Base-by-base conservation (phyloP, 1,140 invertebrate genomes). In the Conus ventricosus region DNA sequence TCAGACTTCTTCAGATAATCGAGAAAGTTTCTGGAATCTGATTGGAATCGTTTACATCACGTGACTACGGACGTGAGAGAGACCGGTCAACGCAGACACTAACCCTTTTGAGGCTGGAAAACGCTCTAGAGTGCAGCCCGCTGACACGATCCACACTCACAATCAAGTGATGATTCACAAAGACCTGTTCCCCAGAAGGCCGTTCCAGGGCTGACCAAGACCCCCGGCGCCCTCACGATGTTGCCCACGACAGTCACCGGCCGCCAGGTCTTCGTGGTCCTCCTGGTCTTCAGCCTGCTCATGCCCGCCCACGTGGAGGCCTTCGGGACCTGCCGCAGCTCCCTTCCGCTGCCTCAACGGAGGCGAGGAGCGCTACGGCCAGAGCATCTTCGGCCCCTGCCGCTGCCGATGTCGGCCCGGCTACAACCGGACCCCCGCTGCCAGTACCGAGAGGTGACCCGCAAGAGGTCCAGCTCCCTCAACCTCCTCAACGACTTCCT, bases 351-450 rank as follows among this genome's bases (percentile, higher is more conserved):
- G 85, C 53, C 71, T 78, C 8, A 87, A 87, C 54, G 85, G 85
- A 75, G 85, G 85, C 7, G 75, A 54, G 53, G 85, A 87, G 75
- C 27, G 75, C n/a, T 87, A 87, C 85, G 85, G 85, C 0, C 85
- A 87, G 54, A 78, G 75, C 85, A 87, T 87, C 75, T 87, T 87
- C 25, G 54, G 53, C 15, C 67, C 85, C 10, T 87, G 85, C 54
- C 85, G 85, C 5, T 87, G 85, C 71, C 39, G 39, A 5, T 87
- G 85, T 57, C 85, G 27, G 23, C 10, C 15, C 1, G 85, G 85
- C n/a, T 87, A 87, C 85, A 87, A 87, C 85, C 17, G 85, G 85
- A 4, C 85, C 85, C 5, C 85, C 80, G 85, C 75, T 87, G 85
- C 53, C 85, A 87, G 85, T 87, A 87, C 85, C 39, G 85, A 2